phyloP scores from a whole-genome alignment of 2,113 vertebrate species.

The Planiliza haematocheilus region DNA sequence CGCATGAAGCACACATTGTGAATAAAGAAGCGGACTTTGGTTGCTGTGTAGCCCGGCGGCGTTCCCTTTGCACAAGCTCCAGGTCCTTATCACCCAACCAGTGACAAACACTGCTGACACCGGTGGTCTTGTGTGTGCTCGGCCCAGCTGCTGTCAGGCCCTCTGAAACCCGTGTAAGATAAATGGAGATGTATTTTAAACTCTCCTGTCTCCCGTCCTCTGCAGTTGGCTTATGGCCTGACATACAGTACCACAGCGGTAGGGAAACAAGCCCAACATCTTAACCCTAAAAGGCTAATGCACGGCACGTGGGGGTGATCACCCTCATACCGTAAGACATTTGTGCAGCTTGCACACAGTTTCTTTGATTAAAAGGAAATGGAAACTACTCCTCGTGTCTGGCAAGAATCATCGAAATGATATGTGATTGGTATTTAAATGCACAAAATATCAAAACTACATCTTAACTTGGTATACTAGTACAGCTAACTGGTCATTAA shows the following conservation, averaged over 20 bases:
- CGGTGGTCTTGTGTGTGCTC: constrained; percentile 44
- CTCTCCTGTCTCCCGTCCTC: constrained; percentile 30
- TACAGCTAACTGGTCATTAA: too few relatives aligned
- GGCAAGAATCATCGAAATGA: too few relatives aligned
- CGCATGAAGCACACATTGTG: constrained; percentile 42
- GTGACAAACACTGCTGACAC: constrained; percentile 76
- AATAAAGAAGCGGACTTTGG: constrained; percentile 38
- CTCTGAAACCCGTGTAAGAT: constrained; percentile 74
- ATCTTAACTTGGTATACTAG: too few relatives aligned
- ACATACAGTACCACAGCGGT: constrained; percentile 52
- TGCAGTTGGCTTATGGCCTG: constrained; percentile 29
- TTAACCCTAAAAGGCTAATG: constrained; percentile 69
- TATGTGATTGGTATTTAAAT: too few relatives aligned
- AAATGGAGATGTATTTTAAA: constrained; percentile 79
- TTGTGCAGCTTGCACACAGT: neutral
- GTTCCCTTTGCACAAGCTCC: constrained; percentile 48
- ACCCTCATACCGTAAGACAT: neutral
- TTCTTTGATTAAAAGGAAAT: too few relatives aligned
- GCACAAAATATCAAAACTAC: too few relatives aligned
- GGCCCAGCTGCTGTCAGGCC: constrained; percentile 64
- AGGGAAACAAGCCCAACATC: constrained; percentile 26
- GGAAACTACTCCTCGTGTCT: too few relatives aligned
- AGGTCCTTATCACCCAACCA: constrained; percentile 51
- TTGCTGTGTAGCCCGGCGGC: constrained; percentile 49
- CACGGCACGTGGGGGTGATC: neutral